A percentile compares a stretch with the other conserved stretches of the same genome.
phyloP scores from a whole-genome alignment of 2,797 vertebrate genomes.

The Myiotriccus ornatus region DNA sequence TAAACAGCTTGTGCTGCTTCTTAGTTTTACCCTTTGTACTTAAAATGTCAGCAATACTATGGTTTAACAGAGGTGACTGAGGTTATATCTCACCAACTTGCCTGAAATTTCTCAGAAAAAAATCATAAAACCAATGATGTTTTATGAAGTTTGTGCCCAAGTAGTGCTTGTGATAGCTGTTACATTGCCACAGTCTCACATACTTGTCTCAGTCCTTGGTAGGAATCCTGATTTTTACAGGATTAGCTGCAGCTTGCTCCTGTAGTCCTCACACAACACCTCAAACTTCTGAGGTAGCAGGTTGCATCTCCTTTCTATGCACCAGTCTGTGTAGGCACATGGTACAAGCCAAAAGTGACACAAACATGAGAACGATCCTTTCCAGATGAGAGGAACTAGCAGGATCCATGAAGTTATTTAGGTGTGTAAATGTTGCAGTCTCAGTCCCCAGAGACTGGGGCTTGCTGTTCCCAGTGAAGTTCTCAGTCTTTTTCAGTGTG shows the following conservation, averaged over 20 bases:
- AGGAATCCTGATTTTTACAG: not conserved
- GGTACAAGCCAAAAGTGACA: not conserved
- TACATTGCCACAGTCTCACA: not conserved
- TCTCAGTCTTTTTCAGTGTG: not conserved
- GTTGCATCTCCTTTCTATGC: not conserved
- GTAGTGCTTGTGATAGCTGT: not conserved
- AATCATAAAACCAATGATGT: not conserved
- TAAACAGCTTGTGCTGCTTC: not conserved
- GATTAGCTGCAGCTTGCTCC: not conserved
- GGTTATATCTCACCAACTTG: not conserved
- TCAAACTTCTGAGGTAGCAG: not conserved
- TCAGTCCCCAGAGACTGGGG: not conserved
- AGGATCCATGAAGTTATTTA: not conserved
- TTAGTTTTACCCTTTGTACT: not conserved
- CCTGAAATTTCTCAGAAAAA: not conserved
- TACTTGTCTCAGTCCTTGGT: not conserved
- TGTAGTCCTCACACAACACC: not conserved
- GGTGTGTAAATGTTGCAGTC: not conserved
- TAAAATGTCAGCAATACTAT: not conserved
- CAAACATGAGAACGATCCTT: not conserved
- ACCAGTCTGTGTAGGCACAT: accelerated
- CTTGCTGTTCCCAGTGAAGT: not conserved
- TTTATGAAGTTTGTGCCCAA: not conserved
- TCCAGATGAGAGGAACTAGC: not conserved
- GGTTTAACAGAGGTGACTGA: not conserved